These are phyloP conservation scores for Sesamia nonagrioides DNA, from an alignment of 1,140 invertebrate genomes.

Conservation along the genomic window DNA sequence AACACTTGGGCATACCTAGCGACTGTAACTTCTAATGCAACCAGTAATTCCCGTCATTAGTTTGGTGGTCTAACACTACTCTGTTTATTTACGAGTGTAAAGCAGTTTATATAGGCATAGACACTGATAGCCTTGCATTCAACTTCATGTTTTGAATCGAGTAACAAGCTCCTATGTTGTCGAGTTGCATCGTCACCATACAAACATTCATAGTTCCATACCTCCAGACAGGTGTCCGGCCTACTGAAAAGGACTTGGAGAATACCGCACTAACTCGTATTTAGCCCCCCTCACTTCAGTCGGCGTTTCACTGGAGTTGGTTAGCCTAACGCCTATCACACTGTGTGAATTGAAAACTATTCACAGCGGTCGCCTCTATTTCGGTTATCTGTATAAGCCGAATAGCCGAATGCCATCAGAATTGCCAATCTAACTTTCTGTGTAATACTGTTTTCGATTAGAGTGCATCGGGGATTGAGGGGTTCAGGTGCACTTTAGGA, in stretches of 20 bases:
- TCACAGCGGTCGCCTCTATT: too few species aligned
- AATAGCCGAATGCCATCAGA: neutral
- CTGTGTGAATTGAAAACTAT: neutral
- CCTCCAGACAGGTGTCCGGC: neutral
- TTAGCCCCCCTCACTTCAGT: constrained; percentile 1
- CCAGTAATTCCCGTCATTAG: neutral
- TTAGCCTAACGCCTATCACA: neutral
- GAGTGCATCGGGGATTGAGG: neutral
- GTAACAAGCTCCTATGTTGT: neutral
- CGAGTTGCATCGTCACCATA: neutral
- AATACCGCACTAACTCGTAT: neutral
- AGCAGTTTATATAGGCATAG: neutral
- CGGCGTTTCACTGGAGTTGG: neutral
- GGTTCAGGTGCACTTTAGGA: neutral
- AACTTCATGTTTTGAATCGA: neutral
- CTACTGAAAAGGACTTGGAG: neutral
- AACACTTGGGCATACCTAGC: neutral
- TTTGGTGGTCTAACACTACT: neutral
- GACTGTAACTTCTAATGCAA: neutral
- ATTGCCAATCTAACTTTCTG: neutral
- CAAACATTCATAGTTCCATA: neutral
- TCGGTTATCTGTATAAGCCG: neutral
- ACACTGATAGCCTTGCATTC: neutral
- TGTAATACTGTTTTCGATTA: neutral
- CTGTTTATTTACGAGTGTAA: neutral